These are phyloP conservation scores for Sphinx pinastri DNA, from an alignment of 2,888 invertebrate genomes.

Conservation along the genomic window DNA sequence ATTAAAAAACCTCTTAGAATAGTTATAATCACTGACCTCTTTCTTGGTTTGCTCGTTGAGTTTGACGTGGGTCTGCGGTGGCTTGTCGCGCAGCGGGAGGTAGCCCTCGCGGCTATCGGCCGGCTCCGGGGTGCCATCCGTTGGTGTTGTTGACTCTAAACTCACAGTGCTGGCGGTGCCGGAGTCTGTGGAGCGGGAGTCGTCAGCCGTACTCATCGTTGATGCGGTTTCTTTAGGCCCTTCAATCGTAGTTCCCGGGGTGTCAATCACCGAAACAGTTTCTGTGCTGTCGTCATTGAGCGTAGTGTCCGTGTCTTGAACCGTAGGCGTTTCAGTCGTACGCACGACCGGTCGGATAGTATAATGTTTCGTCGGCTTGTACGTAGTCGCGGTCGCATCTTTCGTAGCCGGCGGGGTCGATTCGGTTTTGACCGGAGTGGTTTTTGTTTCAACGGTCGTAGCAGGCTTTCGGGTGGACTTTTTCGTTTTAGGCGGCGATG, in stretches of 20 bases:
- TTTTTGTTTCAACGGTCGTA: slow-evolving; percentile 65
- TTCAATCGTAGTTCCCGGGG: slow-evolving; percentile 64
- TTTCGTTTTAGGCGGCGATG: slow-evolving; percentile 69
- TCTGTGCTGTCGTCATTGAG: slow-evolving; percentile 80
- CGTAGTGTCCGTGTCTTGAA: slow-evolving; percentile 76
- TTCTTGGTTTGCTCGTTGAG: slow-evolving; percentile 82
- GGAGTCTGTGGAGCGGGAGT: slow-evolving; percentile 65
- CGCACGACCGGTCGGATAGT: slow-evolving; percentile 78
- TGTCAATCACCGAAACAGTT: slow-evolving; percentile 70
- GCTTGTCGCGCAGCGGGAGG: slow-evolving; percentile 77
- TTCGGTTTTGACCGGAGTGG: slow-evolving; percentile 66
- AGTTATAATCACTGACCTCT: slow-evolving; percentile 77
- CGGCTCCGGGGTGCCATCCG: slow-evolving; percentile 70
- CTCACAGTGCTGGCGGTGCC: slow-evolving; percentile 67
- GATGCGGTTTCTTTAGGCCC: slow-evolving; percentile 62
- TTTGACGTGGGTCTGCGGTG: slow-evolving; percentile 77
- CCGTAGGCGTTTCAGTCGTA: slow-evolving; percentile 68
- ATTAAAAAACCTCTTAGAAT: slow-evolving; percentile 61
- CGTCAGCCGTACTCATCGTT: slow-evolving; percentile 65
- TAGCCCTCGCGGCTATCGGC: slow-evolving; percentile 80
- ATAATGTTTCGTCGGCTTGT: slow-evolving; percentile 80
- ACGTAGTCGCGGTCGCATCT: slow-evolving; percentile 63
- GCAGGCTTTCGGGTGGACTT: slow-evolving; percentile 68
- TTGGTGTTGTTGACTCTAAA: slow-evolving; percentile 63
- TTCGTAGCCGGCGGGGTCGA: slow-evolving; percentile 56